phyloP scores from a whole-genome alignment of 2,797 vertebrate genomes.

The Acrocephalus scirpaceus region DNA sequence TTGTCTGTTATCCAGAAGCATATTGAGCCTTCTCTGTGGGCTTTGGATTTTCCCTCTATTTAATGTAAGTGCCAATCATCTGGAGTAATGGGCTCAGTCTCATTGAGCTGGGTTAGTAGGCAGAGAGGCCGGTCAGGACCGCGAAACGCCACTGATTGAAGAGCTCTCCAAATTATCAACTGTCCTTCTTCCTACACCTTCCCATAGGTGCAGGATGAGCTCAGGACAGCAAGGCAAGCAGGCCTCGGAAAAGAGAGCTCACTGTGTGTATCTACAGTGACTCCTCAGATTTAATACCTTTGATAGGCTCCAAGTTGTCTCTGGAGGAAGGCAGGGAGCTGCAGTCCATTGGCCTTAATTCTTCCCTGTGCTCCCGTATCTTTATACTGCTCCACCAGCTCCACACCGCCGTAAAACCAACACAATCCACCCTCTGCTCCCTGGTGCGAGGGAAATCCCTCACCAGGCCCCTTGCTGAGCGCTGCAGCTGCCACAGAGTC shows the following conservation, averaged over 20 bases:
- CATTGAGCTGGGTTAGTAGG: neutral
- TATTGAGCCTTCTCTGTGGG: neutral
- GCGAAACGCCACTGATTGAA: neutral
- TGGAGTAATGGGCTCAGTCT: neutral
- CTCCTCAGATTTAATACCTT: neutral
- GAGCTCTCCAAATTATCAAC: neutral
- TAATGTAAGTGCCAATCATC: neutral
- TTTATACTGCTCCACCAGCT: neutral
- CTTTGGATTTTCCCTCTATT: neutral
- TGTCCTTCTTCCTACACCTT: neutral
- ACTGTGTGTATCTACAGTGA: neutral
- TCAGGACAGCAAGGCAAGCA: neutral
- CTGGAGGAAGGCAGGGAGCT: constrained; percentile 11
- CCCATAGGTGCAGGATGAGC: neutral
- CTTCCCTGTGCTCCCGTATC: constrained; percentile 26
- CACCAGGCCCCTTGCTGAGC: neutral
- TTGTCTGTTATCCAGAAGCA: neutral
- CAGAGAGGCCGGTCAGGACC: neutral
- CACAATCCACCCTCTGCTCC: neutral
- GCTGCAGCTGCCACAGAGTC: constrained; percentile 16
- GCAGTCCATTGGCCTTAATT: constrained; percentile 57
- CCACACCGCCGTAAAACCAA: neutral
- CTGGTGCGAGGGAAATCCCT: neutral
- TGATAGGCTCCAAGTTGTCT: neutral
- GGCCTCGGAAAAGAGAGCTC: neutral